Conservation (phyloP, 2,888 invertebrate genomes). For the Exocentrus adspersus region DNA sequence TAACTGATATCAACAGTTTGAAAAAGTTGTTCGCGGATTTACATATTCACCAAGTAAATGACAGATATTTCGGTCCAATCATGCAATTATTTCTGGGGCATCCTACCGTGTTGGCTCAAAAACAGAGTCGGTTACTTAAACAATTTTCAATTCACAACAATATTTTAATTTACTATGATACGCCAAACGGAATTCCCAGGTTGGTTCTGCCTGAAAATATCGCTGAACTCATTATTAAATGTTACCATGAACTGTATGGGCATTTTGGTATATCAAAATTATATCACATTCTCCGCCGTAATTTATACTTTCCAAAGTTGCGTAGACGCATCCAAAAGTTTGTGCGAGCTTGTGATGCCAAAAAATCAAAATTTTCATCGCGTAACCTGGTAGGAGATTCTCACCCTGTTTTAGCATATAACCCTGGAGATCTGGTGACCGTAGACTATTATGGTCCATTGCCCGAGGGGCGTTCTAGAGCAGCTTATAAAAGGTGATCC, state of each 20-base stretch:
- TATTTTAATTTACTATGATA: neutral
- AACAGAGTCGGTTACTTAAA: neutral
- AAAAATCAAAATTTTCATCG: constrained; percentile 28
- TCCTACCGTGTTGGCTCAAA: neutral
- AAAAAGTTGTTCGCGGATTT: neutral
- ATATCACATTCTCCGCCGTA: constrained; percentile 1
- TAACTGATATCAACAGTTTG: neutral
- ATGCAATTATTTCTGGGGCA: neutral
- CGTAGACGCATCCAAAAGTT: neutral
- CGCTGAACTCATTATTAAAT: neutral
- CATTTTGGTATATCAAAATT: constrained; percentile 32
- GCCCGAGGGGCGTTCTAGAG: constrained; percentile 28
- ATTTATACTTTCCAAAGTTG: constrained; percentile 20
- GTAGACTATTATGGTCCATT: constrained; percentile 40
- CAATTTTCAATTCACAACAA: neutral
- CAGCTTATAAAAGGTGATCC: too few relatives aligned
- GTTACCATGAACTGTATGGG: constrained; percentile 27
- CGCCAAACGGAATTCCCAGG: too few relatives aligned
- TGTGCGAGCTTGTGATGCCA: constrained; percentile 31
- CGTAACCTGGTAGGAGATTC: neutral
- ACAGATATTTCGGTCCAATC: constrained; percentile 1
- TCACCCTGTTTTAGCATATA: neutral
- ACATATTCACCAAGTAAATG: neutral
- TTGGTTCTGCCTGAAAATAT: neutral
- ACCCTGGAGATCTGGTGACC: constrained; percentile 29